Percentiles rank a stretch among this genome's conserved stretches.
phyloP scores from a whole-genome alignment of 2,888 invertebrate species.

The Phyllotreta cruciferae region DNA sequence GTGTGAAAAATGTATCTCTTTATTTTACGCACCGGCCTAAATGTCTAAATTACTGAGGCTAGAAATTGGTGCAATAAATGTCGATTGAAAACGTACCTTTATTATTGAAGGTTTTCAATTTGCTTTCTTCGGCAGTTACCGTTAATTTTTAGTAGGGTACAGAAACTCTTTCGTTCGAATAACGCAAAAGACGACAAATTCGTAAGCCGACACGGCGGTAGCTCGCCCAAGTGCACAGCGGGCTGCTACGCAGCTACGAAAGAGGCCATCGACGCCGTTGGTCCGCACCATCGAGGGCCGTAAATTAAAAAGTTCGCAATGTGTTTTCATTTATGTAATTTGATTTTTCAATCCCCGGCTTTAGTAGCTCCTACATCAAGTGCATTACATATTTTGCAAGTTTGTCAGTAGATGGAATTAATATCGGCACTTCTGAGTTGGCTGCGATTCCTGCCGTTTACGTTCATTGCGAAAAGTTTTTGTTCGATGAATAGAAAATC shows the following conservation, averaged over 20 bases:
- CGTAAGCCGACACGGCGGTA: conserved; percentile 54
- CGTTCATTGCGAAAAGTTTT: conserved; percentile 23
- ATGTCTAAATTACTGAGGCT: too few relatives aligned
- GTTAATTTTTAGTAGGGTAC: conserved; percentile 54
- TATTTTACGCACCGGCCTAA: too few relatives aligned
- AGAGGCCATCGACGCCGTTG: conserved; percentile 47
- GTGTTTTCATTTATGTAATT: conserved; percentile 61
- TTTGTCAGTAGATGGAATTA: conserved; percentile 56
- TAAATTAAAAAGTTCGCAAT: conserved; percentile 61
- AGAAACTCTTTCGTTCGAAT: conserved; percentile 47
- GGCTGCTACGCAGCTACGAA: conserved; percentile 45
- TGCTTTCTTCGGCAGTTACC: conserved; percentile 51
- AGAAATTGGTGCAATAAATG: too few relatives aligned
- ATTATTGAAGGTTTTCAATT: conserved; percentile 55
- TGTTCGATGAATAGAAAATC: background rate
- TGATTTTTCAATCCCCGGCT: conserved; percentile 56
- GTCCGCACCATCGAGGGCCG: conserved; percentile 50
- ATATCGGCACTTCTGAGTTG: conserved; percentile 46
- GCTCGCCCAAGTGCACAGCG: conserved; percentile 50
- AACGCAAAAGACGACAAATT: conserved; percentile 57
- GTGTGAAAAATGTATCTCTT: too few relatives aligned
- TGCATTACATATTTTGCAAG: conserved; percentile 55
- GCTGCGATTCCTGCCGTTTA: conserved; percentile 25
- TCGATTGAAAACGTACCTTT: conserved; percentile 21
- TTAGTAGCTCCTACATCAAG: conserved; percentile 50